These are phyloP conservation scores for Aythya baeri DNA, from an alignment of 2,113 vertebrate genomes.

Conservation along the genomic window DNA sequence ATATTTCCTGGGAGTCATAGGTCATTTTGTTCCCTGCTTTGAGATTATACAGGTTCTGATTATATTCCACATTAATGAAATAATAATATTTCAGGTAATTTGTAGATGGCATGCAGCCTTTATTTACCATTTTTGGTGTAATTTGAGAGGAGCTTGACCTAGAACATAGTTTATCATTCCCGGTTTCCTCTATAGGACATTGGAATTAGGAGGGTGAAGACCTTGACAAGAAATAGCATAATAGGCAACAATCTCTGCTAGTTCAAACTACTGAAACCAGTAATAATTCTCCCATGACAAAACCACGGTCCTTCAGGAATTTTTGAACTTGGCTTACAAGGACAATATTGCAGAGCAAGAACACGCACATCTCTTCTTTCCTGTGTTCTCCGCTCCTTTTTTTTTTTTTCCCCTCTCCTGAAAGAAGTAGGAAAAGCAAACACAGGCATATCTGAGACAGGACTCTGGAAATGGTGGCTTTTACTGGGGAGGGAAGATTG, in stretches of 20 bases:
- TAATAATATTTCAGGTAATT: background rate
- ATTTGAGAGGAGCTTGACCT: background rate
- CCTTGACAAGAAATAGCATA: background rate
- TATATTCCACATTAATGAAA: background rate
- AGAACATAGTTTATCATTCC: background rate
- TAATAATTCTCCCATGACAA: background rate
- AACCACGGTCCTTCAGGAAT: background rate
- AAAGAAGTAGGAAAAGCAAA: background rate
- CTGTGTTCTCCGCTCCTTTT: background rate
- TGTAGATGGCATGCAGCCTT: background rate
- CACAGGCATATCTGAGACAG: background rate
- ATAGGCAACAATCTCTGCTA: background rate
- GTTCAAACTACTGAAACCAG: background rate
- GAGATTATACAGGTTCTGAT: background rate
- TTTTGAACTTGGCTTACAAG: background rate
- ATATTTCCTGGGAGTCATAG: background rate
- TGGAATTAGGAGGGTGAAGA: background rate
- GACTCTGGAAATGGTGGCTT: background rate
- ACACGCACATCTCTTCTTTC: background rate
- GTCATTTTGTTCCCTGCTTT: background rate
- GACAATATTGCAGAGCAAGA: background rate
- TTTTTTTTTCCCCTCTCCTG: background rate
- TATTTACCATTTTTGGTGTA: background rate
- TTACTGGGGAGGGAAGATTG: background rate
- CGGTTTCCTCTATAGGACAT: background rate